Evolutionary conservation across 2,113 vertebrate genomes (phyloP), one percentile per base, ranked within the genome.

Genomic region (Lophura nycthemera): DNA sequence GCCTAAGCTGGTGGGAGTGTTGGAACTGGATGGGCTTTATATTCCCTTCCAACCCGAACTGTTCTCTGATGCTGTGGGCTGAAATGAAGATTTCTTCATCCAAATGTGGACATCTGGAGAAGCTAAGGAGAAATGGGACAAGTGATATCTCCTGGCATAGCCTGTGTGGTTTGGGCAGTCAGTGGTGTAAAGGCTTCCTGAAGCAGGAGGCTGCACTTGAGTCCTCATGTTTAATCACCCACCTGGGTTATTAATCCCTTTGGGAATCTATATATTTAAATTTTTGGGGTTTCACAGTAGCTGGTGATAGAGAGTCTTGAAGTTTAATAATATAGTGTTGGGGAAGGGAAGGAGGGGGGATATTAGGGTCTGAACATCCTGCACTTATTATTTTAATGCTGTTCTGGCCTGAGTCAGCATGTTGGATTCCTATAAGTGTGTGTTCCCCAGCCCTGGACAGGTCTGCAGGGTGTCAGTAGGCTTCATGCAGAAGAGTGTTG

Each of bases 191-290:
- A 74, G 42, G 50, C 30, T 86, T 69, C 67, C 71, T 36, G 29
- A 90, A 54, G 64, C 48, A 57, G 65, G 34, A 70, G 13, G 24
- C 43, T 75, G 40, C 0, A 1, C 70, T 91, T 25, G 64, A 47
- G 13, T 48, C 67, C 30, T 90, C 18, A 0, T 66, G 70, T 88
- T 90, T 60, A 81, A 78, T 90, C 84, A 84, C 69, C 47, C 80
- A 90, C 27, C 89, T 79, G 52, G 57, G 47, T 69, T 77, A 93
- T 88, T 81, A 84, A 84, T 92, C 42, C 57, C 24, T 86, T 60
- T 59, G 72, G 87, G 84, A 90, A 56, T 36, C n/a, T 14, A 2
- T 60, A 71, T 75, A 54, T 54, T 10, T 54, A 54, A 54, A 50
- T 3, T 64, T 81, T 12, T 38, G 47, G 47, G 73, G 52, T 73